Evolutionary conservation across 2,113 vertebrate genomes (phyloP), one percentile per base, ranked within the genome.

Genomic region (Thymallus thymallus): DNA sequence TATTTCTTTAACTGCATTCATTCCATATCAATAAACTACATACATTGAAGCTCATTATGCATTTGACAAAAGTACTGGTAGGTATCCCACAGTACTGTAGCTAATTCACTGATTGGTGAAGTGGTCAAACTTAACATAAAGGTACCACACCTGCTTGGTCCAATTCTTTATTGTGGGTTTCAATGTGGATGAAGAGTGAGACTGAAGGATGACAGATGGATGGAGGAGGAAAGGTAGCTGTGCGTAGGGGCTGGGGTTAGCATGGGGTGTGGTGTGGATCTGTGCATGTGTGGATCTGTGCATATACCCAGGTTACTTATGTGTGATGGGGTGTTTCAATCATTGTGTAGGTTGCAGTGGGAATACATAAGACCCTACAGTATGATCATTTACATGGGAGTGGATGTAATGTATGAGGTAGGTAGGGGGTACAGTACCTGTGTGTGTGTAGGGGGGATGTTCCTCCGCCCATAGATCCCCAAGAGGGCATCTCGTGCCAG

Each of bases 381-480:
- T 55, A 20, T 55, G 13, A 18, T 20, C 4, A 3, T 64, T 23
- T 63, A 13, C 13, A 18, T 29, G 63, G 18, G 30, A 9, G 64
- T 66, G 6, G 29, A 13, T 66, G 29, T 35, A 41, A 18, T 64
- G 64, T 20, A 6, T 24, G 62, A 64, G 9, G 26, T 5, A 64
- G 62, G 29, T 35, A 66, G 61, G 65, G 78, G 29, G 45, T 63
- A 51, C 45, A 12, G 24, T 95, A 99, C 98, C 97, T 99, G 98
- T 67, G 97, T 99, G 84, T 99, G 98, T 67, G 98, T 99, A 51
- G 98, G 97, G 68, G 97, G 97, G 84, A 97, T 95, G 88, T 99
- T 99, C 88, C 98, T 95, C 89, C 97, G 94, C 73, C 98, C 97
- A 61, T 99, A 99, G 90, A 99, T 96, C 71, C 97, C 98, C 83